Evolutionary conservation across 1,140 invertebrate genomes (phyloP), one percentile per base, ranked within the genome.

Genomic region (Ooceraea biroi): DNA sequence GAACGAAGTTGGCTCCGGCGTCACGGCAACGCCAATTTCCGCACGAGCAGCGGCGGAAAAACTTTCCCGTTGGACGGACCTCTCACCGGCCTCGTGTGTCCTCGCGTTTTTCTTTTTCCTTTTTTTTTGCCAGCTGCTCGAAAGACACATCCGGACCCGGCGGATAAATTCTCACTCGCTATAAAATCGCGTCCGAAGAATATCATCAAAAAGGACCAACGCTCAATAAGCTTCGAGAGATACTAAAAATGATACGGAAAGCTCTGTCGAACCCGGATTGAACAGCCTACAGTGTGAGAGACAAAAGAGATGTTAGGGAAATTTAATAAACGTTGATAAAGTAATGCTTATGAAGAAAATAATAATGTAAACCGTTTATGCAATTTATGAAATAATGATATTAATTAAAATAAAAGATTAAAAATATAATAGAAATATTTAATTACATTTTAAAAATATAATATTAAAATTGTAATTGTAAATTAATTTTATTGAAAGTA

Each of bases 11-110:
- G 27, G 61, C 25, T 19, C 22, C n/a, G 36, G 63, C 25, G 66
- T 58, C 77, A 69, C 58, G 30, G 66, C 60, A 68, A 76, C 63
- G 78, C 55, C 84, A 86, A 87, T 87, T 87, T 87, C 71, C 77
- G 48, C 77, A 46, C 36, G 71, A 83, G 48, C 77, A 50, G 27
- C 27, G 14, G 46, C 55, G 57, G 71, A 83, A 83, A 41, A 87
- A 86, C 84, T 71, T 86, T 85, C 44, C 41, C 19, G 52, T 69
- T 48, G 41, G 52, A 46, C 25, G 52, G 27, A 65, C 27, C 65
- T 77, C 48, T 77, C 48, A 36, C 22, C 36, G 25, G 44, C 19
- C 65, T 52, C 46, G 2, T 36, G 7, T 7, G 30, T 63, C 66
- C 83, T 61, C 36, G 12, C 25, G 19, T 84, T 73, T 84, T 57